Base-by-base conservation (phyloP, 2,888 invertebrate species). In the Cremastinae sp. region DNA sequence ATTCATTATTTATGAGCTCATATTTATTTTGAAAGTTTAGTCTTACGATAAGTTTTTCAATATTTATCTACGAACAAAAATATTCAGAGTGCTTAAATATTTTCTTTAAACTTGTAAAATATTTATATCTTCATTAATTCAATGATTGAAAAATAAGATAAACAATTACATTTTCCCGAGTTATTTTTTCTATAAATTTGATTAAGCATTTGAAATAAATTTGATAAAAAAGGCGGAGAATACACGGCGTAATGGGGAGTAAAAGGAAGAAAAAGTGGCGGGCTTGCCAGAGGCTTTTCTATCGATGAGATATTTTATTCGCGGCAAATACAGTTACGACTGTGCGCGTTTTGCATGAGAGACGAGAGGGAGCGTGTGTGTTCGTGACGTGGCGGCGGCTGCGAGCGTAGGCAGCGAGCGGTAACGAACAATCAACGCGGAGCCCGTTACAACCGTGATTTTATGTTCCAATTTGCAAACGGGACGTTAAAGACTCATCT, bases 401-500 rank as follows among this genome's bases (percentile, higher is more conserved):
- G 64, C 65, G 65, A 74, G 84, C 83, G 85, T 86, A 86, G 86
- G 86, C 81, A 83, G 83, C 76, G 59, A 74, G 79, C 75, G 82
- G 85, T 86, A 88, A 88, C 86, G 86, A 88, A 87, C 87, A 87
- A 87, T 87, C 88, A 87, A 81, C 84, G 83, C 81, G 80, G 81
- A 79, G 82, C 84, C 83, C 85, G 82, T 84, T 86, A 86, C 83
- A 84, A 85, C 84, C 83, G 80, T 84, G 87, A 87, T 87, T 88
- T 88, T 87, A 88, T 87, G 87, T 87, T 87, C 87, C 87, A 88
- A 88, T 88, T 88, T 88, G 88, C 88, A 88, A 88, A 87, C 82
- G 80, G 78, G 79, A 83, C 82, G 82, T 83, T 84, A 81, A 83
- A 81, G 80, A 74, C 78, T 74, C 75, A 74, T 68, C 68, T 69